phyloP scores from a whole-genome alignment of 2,113 vertebrate genomes.

The Scatophagus argus region DNA sequence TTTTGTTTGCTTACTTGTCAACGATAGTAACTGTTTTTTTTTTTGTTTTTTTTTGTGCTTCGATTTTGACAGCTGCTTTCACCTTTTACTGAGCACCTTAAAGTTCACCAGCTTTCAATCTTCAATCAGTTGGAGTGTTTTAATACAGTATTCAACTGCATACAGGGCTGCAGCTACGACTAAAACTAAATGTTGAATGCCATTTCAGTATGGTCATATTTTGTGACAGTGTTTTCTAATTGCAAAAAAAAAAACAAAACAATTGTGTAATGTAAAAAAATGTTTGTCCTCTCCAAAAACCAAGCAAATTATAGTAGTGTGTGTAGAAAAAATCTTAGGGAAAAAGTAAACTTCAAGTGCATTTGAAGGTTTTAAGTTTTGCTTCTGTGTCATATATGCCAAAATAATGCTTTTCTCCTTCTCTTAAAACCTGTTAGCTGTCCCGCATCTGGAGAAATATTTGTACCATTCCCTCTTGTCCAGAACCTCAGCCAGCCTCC shows the following conservation, averaged over 20 bases:
- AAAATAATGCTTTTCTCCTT: background rate
- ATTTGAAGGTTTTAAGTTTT: too few species aligned
- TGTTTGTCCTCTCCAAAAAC: background rate
- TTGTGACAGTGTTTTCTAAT: background rate
- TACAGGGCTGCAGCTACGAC: background rate
- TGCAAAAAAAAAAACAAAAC: too few species aligned
- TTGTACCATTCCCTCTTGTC: conserved; percentile 83
- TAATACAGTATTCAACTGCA: background rate
- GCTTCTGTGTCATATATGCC: background rate
- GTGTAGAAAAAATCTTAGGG: background rate
- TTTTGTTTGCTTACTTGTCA: too few species aligned
- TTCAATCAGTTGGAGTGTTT: too few species aligned
- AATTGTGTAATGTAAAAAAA: too few species aligned
- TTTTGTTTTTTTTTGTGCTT: too few species aligned
- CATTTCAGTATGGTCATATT: too few species aligned
- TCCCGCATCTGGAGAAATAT: conserved; percentile 74
- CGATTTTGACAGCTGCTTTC: too few species aligned
- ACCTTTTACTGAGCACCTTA: too few species aligned
- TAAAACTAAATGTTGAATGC: too few species aligned
- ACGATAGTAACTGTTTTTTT: too few species aligned
- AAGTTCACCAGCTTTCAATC: background rate
- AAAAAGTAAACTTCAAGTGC: too few species aligned
- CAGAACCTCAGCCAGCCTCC: conserved; percentile 83
- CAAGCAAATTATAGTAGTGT: background rate
- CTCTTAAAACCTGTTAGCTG: conserved; percentile 69